These are phyloP conservation scores for Imbricaverruca yamaguchii DNA, from an alignment of 2,888 invertebrate species.

Conservation along the genomic window DNA sequence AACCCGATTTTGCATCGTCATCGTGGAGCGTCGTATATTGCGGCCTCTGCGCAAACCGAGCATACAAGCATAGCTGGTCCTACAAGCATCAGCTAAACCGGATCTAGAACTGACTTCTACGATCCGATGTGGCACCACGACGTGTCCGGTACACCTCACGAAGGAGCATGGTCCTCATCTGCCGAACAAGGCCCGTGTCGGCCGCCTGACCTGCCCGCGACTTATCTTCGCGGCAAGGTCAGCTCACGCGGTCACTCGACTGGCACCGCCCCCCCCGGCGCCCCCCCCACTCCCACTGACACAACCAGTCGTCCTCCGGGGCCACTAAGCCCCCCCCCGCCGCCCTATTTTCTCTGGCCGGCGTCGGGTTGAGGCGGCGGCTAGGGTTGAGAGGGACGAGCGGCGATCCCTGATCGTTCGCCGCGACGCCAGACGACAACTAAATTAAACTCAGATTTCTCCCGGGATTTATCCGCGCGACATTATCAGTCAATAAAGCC, in stretches of 20 bases:
- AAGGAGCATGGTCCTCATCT: too few relatives aligned
- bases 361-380: not conserved
- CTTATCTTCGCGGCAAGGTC: not conserved
- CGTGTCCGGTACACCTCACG: too few relatives aligned
- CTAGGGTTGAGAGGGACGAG: not conserved
- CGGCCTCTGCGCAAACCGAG: too few relatives aligned
- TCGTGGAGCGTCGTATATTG: too few relatives aligned
- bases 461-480: not conserved
- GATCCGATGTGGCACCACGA: too few relatives aligned
- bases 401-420: not conserved
- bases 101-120: too few relatives aligned
- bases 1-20: too few relatives aligned
- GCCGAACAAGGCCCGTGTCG: too few relatives aligned
- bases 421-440: conserved; percentile 5
- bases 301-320: not conserved
- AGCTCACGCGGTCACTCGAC: not conserved
- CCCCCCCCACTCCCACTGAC: not conserved
- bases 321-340: not conserved
- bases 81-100: too few relatives aligned
- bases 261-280: not conserved
- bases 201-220: too few relatives aligned
- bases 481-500: conserved; percentile 10
- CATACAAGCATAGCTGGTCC: too few relatives aligned
- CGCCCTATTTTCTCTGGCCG: not conserved
- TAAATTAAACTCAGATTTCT: conserved; percentile 21